Evolutionary conservation across 2,797 vertebrate genomes (phyloP), one percentile per base, ranked within the genome.

Genomic region (Rhynchotus rufescens): DNA sequence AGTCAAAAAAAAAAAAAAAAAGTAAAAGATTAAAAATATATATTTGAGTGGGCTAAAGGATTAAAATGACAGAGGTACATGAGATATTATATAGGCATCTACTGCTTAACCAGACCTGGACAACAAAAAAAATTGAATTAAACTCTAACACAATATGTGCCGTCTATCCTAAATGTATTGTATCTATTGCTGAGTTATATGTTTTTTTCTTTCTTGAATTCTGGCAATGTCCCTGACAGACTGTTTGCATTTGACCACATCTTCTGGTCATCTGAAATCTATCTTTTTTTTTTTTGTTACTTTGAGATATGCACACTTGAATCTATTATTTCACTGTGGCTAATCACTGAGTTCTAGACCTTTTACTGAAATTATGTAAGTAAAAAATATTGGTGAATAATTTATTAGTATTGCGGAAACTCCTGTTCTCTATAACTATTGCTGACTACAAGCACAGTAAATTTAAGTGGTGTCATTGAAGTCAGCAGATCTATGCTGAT

Each of bases 401-500:
- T 72, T 83, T 86, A 75, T 68, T 65, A 16, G 34, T 57, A 56
- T 57, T 88, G 54, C 6, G 13, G 51, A 88, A 73, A 40, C 28
- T 83, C 49, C 62, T 25, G 4, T 87, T 93, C 60, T 80, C 42
- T 36, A 62, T 85, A 62, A 91, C 57, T 74, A 64, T 12, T 84
- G 71, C 83, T 88, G 86, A 75, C 49, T 85, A 42, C 91, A 88
- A 80, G 28, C 59, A 78, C 45, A 45, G 59, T 93, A 91, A 91
- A 83, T 85, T 52, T 80, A 68, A 80, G 74, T 34, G 83, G 59
- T 72, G 66, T 80, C 74, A 95, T 74, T 89, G 74, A 89, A 92
- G 77, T 85, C 80, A 89, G 83, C 67, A 88, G 80, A 72, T 92
- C 74, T 91, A 51, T 86, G 90, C 71, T 80, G 92, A 92, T 91